phyloP scores from a whole-genome alignment of 2,113 vertebrate species.

The Blennius ocellaris region DNA sequence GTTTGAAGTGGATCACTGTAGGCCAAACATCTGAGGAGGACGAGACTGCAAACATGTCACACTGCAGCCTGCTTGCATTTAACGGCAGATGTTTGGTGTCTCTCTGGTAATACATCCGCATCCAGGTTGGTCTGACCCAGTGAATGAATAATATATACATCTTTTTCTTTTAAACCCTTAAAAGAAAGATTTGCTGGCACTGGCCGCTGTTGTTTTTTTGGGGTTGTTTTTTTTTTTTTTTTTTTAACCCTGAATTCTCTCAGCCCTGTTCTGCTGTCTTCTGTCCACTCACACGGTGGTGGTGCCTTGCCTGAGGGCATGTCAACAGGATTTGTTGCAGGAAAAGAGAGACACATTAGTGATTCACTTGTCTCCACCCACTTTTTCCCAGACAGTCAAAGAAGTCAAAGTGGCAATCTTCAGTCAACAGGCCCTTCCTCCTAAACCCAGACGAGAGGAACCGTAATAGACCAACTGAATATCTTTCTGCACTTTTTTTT shows the following conservation, averaged over 20 bases:
- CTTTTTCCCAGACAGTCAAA: constrained; percentile 35
- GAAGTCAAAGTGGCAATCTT: constrained; percentile 43
- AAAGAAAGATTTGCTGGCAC: constrained; percentile 29
- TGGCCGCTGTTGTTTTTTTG: not conserved
- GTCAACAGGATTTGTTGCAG: constrained; percentile 41
- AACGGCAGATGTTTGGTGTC: constrained; percentile 98
- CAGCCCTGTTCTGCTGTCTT: constrained; percentile 9
- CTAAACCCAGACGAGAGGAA: constrained; percentile 62
- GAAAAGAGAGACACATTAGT: constrained; percentile 67
- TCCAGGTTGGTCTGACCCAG: constrained; percentile 96
- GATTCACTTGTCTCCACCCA: constrained; percentile 38
- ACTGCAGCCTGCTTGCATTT: constrained; percentile 90
- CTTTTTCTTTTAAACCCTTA: constrained; percentile 44
- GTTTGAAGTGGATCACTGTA: constrained; percentile 90
- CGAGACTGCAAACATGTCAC: constrained; percentile 92
- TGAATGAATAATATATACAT: constrained; percentile 83
- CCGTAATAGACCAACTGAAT: constrained; percentile 81
- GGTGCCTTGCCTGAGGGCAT: constrained; percentile 32
- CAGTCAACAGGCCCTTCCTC: constrained; percentile 18
- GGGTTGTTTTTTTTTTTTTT: constrained; percentile 9
- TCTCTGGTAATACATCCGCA: constrained; percentile 90
- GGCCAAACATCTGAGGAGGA: constrained; percentile 93
- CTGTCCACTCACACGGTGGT: constrained; percentile 18
- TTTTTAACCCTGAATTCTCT: constrained; percentile 13
- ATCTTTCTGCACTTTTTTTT: constrained; percentile 23